Evolutionary conservation across 2,797 vertebrate species (phyloP).

Genomic region (Ibycter americanus): DNA sequence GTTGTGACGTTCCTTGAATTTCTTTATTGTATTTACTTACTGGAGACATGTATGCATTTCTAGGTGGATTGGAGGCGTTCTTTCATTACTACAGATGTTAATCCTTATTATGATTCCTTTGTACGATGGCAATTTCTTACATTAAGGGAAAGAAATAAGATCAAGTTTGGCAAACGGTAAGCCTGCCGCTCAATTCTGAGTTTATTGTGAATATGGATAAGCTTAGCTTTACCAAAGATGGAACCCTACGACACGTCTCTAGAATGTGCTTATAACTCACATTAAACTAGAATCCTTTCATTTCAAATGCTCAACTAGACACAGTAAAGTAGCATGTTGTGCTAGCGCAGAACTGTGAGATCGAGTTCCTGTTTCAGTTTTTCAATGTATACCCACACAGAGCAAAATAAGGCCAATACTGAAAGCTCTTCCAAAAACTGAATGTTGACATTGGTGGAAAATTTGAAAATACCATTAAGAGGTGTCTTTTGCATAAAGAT

Average conservation of each 20-base stretch:
- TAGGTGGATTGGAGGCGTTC: conserved; percentile 98
- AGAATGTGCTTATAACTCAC: accelerated
- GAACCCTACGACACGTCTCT: accelerated
- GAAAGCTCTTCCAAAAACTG: background rate
- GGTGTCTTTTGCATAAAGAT: background rate
- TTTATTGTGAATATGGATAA: background rate
- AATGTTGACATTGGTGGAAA: accelerated
- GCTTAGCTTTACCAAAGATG: background rate
- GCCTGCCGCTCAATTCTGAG: background rate
- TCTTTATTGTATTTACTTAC: background rate
- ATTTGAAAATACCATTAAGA: background rate
- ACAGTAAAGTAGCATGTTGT: accelerated
- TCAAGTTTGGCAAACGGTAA: conserved; percentile 97
- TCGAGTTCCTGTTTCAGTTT: background rate
- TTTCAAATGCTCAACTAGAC: background rate
- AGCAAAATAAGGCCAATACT: background rate
- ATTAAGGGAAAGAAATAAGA: conserved; percentile 92
- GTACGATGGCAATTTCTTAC: conserved; percentile 96
- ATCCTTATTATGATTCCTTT: conserved; percentile 97
- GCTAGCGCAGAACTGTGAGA: background rate
- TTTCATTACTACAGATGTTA: conserved; percentile 95
- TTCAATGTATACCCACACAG: background rate
- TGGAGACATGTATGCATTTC: background rate
- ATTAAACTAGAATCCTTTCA: background rate
- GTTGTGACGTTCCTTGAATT: background rate